Evolutionary conservation across 1,140 invertebrate genomes (phyloP).

Genomic region (Microplitis demolitor): DNA sequence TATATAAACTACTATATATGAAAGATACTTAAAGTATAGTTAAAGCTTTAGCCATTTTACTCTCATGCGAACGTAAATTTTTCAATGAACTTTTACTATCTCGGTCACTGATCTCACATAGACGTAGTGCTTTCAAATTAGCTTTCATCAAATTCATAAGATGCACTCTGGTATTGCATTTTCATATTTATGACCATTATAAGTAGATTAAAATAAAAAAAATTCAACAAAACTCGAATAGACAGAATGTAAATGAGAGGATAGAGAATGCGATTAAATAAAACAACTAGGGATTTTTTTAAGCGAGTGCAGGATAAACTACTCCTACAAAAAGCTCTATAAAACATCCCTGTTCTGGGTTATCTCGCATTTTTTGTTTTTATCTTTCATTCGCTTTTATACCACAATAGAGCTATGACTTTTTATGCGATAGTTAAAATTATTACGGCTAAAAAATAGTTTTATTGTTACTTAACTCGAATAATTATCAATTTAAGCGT

Average conservation of each 20-base stretch:
- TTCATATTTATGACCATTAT: too few species aligned
- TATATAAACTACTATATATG: background rate
- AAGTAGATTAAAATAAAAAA: too few species aligned
- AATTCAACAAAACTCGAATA: too few species aligned
- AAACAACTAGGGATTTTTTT: too few species aligned
- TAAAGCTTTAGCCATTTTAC: background rate
- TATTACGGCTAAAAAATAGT: background rate
- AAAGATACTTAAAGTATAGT: background rate
- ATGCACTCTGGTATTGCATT: too few species aligned
- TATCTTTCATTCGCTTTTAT: background rate
- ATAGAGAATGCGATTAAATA: too few species aligned
- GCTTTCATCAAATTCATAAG: too few species aligned
- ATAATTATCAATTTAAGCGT: background rate
- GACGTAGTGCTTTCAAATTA: background rate
- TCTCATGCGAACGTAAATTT: background rate
- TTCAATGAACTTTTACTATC: slow-evolving; percentile 2
- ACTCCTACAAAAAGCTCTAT: background rate
- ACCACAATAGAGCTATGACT: background rate
- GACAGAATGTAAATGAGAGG: too few species aligned
- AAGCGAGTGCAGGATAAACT: background rate
- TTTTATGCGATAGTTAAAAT: background rate
- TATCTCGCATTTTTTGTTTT: background rate
- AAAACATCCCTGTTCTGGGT: background rate
- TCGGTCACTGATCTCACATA: slow-evolving; percentile 1
- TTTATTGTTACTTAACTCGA: background rate